These are phyloP conservation scores for Tipula helvola DNA, from an alignment of 2,888 invertebrate genomes.

Conservation along the genomic window DNA sequence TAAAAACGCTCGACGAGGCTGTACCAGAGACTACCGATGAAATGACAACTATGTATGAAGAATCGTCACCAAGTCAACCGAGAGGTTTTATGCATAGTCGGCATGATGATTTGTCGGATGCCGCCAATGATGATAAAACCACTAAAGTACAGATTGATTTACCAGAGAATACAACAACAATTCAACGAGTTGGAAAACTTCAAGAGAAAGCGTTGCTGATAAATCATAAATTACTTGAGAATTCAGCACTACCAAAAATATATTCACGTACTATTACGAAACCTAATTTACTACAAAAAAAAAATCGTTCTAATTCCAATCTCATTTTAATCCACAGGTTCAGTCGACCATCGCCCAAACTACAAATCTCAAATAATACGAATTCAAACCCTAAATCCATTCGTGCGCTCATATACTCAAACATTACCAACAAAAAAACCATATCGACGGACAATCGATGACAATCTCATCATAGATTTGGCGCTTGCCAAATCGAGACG, in stretches of 20 bases:
- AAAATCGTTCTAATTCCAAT: background rate
- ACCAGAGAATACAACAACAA: background rate
- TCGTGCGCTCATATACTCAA: background rate
- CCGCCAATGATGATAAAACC: background rate
- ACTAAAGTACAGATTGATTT: background rate
- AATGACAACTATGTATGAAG: background rate
- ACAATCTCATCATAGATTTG: background rate
- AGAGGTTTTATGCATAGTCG: background rate
- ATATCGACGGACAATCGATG: background rate
- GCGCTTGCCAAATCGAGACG: background rate
- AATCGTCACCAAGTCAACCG: background rate
- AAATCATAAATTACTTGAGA: background rate
- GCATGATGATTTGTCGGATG: background rate
- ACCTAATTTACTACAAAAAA: background rate
- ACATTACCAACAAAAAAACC: background rate
- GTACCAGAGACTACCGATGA: background rate
- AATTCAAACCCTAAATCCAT: background rate
- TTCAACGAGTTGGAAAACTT: background rate
- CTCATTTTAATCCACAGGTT: background rate
- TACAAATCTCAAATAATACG: background rate
- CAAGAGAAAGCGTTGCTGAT: background rate
- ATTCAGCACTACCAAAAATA: background rate
- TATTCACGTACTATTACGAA: background rate
- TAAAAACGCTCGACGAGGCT: background rate
- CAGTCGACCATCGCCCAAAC: background rate